phyloP scores from a whole-genome alignment of 2,797 vertebrate species.

The Sarcophilus harrisii region DNA sequence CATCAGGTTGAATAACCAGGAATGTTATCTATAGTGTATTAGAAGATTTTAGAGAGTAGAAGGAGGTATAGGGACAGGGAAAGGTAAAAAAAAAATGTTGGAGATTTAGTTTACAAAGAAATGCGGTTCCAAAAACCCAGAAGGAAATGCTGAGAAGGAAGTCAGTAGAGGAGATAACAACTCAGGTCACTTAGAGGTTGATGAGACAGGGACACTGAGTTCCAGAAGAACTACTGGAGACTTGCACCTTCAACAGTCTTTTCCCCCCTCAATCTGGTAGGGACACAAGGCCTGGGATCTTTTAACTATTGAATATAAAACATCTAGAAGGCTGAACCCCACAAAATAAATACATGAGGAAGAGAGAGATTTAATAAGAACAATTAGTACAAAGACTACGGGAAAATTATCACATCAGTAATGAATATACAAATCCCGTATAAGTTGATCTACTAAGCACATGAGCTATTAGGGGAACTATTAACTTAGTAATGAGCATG shows the following conservation, averaged over 20 bases:
- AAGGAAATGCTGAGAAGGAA: not conserved
- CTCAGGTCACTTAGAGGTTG: not conserved
- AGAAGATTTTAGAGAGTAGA: not conserved
- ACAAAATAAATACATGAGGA: not conserved
- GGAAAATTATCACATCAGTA: not conserved
- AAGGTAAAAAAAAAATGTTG: not conserved
- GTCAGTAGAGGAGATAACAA: not conserved
- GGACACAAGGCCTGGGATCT: not conserved
- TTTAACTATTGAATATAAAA: not conserved
- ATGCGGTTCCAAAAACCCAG: not conserved
- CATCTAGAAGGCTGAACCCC: not conserved
- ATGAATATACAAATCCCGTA: not conserved
- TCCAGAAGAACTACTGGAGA: not conserved
- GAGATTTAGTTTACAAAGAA: not conserved
- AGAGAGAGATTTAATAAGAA: not conserved
- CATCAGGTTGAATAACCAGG: not conserved
- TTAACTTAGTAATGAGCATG: not conserved
- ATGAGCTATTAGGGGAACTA: not conserved
- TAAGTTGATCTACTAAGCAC: not conserved
- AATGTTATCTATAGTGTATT: not conserved
- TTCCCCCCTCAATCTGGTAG: not conserved
- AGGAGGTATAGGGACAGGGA: not conserved
- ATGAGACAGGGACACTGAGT: not conserved
- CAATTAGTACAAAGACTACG: not conserved
- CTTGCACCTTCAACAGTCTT: not conserved